Percentiles rank a stretch among this genome's conserved stretches.
Evolutionary conservation across 2,113 vertebrate genomes (phyloP).

Genomic region (Benitochromis conjunctus): DNA sequence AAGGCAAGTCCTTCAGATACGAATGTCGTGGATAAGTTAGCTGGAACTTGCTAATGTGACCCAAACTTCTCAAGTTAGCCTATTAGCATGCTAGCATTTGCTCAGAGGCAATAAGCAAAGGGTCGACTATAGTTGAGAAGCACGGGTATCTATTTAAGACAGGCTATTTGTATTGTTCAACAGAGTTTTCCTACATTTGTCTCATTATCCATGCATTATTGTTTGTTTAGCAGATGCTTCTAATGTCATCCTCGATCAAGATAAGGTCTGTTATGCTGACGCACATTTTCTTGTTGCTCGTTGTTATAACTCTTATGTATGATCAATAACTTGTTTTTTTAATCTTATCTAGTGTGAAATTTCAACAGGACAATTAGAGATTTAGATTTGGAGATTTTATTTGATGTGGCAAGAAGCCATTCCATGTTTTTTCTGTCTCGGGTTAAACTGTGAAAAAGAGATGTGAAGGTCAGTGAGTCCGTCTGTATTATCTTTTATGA

Average conservation of each 20-base stretch:
- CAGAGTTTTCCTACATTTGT: background rate
- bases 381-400: background rate
- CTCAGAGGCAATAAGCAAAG: background rate
- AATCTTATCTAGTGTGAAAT: background rate
- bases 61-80: background rate
- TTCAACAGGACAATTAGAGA: background rate
- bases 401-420: background rate
- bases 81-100: background rate
- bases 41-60: background rate
- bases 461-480: background rate
- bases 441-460: background rate
- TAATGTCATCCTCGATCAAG: background rate
- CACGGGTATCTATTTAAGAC: background rate
- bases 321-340: background rate
- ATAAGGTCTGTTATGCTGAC: fast-evolving
- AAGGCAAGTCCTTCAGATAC: constrained; percentile 78
- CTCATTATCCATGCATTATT: background rate
- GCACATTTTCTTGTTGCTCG: background rate
- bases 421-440: background rate
- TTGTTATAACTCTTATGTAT: background rate
- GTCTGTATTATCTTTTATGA: background rate
- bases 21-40: background rate
- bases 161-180: background rate
- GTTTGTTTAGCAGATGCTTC: background rate
- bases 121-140: background rate